These are phyloP conservation scores for human (Homo sapiens) DNA, from an alignment of 2,113 vertebrate species.

Conservation along the genomic window DNA sequence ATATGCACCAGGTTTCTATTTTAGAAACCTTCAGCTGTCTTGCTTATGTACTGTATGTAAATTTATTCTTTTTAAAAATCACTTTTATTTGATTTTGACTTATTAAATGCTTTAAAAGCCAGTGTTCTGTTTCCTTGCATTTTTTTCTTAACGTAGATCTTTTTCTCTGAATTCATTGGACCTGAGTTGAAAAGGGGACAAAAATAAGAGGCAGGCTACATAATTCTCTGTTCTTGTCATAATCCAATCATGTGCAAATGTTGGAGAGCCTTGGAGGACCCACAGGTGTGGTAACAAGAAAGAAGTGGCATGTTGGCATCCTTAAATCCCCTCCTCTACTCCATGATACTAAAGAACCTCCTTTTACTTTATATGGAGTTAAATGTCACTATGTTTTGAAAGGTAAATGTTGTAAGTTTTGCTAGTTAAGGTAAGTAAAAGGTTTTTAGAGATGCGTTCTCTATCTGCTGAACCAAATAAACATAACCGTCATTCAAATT, in stretches of 20 bases:
- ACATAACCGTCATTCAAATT: background rate
- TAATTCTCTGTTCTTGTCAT: background rate
- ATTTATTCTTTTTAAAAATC: slow-evolving; percentile 58
- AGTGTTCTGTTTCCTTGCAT: background rate
- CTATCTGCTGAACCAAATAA: background rate
- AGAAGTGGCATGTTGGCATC: rapidly evolving
- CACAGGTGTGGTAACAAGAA: background rate
- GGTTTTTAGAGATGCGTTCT: background rate
- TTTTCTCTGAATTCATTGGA: background rate
- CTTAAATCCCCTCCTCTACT: background rate
- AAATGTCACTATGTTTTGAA: background rate
- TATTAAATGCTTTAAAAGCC: slow-evolving; percentile 57
- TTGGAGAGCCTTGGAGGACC: rapidly evolving
- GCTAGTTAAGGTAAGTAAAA: background rate
- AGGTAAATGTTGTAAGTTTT: background rate
- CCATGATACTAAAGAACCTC: background rate
- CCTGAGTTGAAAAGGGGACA: background rate
- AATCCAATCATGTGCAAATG: background rate
- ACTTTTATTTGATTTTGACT: slow-evolving; percentile 49
- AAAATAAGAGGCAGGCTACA: background rate
- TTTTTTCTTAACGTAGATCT: background rate
- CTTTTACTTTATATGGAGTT: background rate
- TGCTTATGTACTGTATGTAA: slow-evolving; percentile 59
- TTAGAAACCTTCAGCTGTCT: slow-evolving; percentile 50
- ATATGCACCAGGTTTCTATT: slow-evolving; percentile 40